Evolutionary conservation across 1,140 invertebrate species (phyloP), one percentile per base, ranked within the genome.

Genomic region (Drosophila ficusphila): DNA sequence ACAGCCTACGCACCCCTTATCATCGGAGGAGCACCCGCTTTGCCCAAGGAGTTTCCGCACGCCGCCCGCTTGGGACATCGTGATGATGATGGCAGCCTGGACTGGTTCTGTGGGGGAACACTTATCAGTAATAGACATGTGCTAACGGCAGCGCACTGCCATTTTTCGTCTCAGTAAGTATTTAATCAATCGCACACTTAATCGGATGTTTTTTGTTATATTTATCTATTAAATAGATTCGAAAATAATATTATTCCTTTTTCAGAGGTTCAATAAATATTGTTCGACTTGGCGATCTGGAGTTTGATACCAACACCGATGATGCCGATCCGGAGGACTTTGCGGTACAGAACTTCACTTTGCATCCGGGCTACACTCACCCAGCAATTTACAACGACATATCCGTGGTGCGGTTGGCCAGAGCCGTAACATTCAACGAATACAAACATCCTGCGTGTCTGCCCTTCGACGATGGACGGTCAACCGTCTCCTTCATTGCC

Each of bases 81-180:
- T 11, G 12, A 64, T 11, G 38, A 41, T 1, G 16, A 72, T n/a
- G 75, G 75, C 7, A 14, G 53, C 11, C 42, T 52, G 23, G 39
- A 25, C 9, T 92, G 91, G 85, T 72, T 89, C 44, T 92, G 92
- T 65, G 91, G 88, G 9, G 92, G 91, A 11, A 91, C 90, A 3
- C 56, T 92, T 18, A 89, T 92, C n/a, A 92, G 79, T 19, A 71
- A 90, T 38, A 60, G 60, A 8, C 78, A 82, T 71, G 73, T 92
- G 21, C 52, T 92, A 0, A 92, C 91, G 0, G 91, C 91, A 1
- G 92, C 91, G 14, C 92, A 92, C 54, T 92, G 92, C 18, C 72
- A 89, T 29, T 76, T 56, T 5, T 34, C 33, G 8, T 11, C 42
- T 1, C 27, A 25, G 89, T 90, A 42, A 23, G 67, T 67, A 25